A percentile compares a stretch with the other conserved stretches of the same genome.
Conservation (phyloP, 2,113 vertebrate species). For the Prunella himalayana region DNA sequence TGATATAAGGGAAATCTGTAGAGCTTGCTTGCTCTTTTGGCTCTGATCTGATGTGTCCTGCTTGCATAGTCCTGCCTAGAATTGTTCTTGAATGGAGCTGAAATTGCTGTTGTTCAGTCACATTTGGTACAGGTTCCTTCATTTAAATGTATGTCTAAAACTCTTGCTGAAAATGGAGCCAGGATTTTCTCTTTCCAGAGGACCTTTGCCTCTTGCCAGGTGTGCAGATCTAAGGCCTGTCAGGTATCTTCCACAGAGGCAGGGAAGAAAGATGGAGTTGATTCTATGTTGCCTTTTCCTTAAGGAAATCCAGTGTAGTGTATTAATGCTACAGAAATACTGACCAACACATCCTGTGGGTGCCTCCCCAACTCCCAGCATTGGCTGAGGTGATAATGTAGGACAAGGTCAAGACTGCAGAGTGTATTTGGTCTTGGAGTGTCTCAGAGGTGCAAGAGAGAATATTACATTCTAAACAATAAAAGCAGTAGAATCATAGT, state of each 20-base stretch:
- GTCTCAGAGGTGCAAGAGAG: background rate
- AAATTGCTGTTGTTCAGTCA: background rate
- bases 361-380: rapidly evolving
- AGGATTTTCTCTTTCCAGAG: background rate
- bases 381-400: background rate
- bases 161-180: background rate
- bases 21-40: background rate
- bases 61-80: background rate
- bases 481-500: background rate
- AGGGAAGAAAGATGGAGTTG: background rate
- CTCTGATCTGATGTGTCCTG: background rate
- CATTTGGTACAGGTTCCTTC: background rate
- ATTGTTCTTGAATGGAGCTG: background rate
- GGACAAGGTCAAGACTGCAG: background rate
- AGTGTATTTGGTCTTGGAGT: background rate
- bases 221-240: background rate
- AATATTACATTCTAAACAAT: background rate
- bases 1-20: background rate
- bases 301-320: background rate
- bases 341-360: background rate
- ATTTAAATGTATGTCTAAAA: background rate
- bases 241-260: background rate
- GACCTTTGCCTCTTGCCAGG: background rate
- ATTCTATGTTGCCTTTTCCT: background rate
- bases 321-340: background rate